Base-by-base conservation (phyloP, 2,113 vertebrate species). In the Laterallus jamaicensis region DNA sequence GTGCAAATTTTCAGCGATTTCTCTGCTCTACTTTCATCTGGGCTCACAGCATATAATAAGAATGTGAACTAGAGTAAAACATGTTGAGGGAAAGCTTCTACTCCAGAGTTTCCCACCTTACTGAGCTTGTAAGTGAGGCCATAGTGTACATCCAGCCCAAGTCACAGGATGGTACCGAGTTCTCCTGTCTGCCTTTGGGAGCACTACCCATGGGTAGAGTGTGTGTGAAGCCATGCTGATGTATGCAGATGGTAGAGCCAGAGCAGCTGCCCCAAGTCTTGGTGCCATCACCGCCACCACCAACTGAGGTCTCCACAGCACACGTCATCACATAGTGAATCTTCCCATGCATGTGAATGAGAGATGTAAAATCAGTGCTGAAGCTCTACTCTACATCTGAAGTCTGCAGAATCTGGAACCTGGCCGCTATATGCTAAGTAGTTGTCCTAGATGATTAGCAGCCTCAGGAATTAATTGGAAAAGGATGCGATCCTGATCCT, bases 401-500 rank as follows among this genome's bases (percentile, higher is more conserved):
- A 87, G 14, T 13, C 37, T 69, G 54, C 21, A 79, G 29, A 6
- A 4, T 15, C 15, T 75, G 31, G 15, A 15, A 79, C 5, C 12
- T 54, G 47, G 28, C 5, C 13, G 20, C 9, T 73, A 2, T 9
- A 80, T 62, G 39, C 54, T 4, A 16, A 24, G 20, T 24, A 58
- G 25, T 32, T 52, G 17, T 1, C 11, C 15, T 44, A 49, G 37
- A 62, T 4, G 5, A 69, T 49, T 81, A 80, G 19, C 14, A 62
- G 0, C 5, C 18, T 59, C 28, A 89, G 28, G 24, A 92, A 78
- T 50, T 66, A 75, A n/a, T 17, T 40, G 12, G 32, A 74, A 94
- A 83, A 67, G 17, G 0, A 55, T 40, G 15, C 0, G 1, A n/a
- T 26, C 21, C 62, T 1, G 0, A 60, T 91, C 25, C n/a, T 67